Evolutionary conservation across 2,113 vertebrate species (phyloP), one percentile per base, ranked within the genome.

Genomic region (Drymodes brunneopygia): DNA sequence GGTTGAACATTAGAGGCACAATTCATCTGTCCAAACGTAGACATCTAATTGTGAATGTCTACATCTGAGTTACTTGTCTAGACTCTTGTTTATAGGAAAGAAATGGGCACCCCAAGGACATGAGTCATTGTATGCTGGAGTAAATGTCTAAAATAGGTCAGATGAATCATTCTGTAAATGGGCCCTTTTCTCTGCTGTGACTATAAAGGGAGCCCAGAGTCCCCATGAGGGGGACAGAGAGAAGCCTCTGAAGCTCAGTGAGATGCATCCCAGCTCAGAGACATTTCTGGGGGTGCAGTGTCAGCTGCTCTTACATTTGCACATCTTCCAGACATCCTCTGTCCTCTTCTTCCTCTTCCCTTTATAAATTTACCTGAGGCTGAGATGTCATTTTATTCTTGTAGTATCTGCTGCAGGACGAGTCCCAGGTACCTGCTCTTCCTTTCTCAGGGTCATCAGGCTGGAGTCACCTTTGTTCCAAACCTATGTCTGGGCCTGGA

Each of bases 71-170:
- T 96, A 86, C 91, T 97, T 93, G 96, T 97, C 94, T 97, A 95
- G 96, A 96, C 96, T 96, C 91, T 92, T 97, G 95, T 97, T 97
- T 97, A 94, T 95, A 94, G 94, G 94, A 94, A 97, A 97, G 94
- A 95, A 96, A 94, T 92, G 96, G 96, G 91, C 88, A 97, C 91
- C 94, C 91, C 83, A 94, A 97, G 86, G 88, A 96, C 94, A 84
- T 97, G 96, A 97, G 95, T 97, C 96, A 97, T 60, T 86, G 91
- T 88, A 86, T 71, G 92, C 92, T 86, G 31, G 96, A 96, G 95
- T 96, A 95, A 92, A 93, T 83, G 91, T 95, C 91, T 90, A 36
- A 95, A 96, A 92, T 94, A 86, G 94, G 94, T 94, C 95, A 96
- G 94, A 96, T 96, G 94, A 97, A 97, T 97, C 96, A 97, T 91